phyloP scores from a whole-genome alignment of 2,797 vertebrate species.

The Malurus leucopterus region DNA sequence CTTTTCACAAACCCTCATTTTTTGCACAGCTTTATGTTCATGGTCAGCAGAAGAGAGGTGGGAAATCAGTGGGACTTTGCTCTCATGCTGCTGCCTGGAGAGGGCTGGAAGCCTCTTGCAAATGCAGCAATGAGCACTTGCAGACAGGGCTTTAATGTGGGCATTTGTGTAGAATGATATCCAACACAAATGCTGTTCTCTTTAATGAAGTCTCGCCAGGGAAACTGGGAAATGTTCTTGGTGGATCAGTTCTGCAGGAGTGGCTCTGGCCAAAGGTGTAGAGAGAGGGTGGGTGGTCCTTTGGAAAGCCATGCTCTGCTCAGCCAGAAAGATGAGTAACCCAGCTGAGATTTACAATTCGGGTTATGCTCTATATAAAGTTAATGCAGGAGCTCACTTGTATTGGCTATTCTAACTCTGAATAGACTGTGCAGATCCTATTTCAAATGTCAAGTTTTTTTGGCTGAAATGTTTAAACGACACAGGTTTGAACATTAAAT shows the following conservation, averaged over 20 bases:
- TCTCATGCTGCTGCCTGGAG: accelerated
- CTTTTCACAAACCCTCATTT: neutral
- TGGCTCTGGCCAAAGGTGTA: neutral
- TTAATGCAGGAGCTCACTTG: neutral
- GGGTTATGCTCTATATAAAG: neutral
- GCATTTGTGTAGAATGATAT: neutral
- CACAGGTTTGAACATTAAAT: neutral
- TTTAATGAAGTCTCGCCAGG: neutral
- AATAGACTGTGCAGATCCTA: neutral
- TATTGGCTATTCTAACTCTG: neutral
- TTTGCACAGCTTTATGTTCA: neutral
- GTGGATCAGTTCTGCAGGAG: neutral
- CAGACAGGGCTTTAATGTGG: neutral
- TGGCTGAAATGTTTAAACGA: neutral
- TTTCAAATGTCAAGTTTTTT: neutral
- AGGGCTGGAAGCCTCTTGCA: neutral
- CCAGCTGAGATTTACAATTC: neutral
- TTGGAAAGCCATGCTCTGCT: neutral
- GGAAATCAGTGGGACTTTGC: neutral
- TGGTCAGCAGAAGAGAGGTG: neutral
- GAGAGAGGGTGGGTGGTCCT: neutral
- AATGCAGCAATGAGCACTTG: neutral
- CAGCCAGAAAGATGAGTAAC: neutral
- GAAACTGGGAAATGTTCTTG: neutral
- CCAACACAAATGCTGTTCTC: neutral